A percentile compares a stretch with the other conserved stretches of the same genome.
Conservation (phyloP, 2,888 invertebrate species). For the Lacanobia wlatinum region DNA sequence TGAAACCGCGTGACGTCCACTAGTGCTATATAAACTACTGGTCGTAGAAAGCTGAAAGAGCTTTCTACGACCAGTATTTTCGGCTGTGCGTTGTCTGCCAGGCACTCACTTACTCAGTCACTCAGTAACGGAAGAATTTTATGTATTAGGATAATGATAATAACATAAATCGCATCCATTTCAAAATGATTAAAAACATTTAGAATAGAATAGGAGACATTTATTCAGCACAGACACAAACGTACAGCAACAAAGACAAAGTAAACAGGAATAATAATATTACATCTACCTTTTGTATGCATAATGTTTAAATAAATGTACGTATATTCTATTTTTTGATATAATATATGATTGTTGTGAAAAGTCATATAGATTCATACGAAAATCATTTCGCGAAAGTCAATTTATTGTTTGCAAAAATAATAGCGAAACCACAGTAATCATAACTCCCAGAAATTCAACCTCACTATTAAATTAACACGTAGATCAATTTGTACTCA, state of each 20-base stretch:
- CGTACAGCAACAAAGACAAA: too few relatives aligned
- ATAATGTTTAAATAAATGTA: background rate
- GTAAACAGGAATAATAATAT: too few relatives aligned
- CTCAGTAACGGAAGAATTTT: too few relatives aligned
- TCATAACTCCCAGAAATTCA: background rate
- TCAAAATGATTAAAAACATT: background rate
- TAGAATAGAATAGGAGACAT: background rate
- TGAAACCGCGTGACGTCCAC: too few relatives aligned
- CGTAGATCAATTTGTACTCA: constrained; percentile 18
- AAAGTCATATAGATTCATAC: background rate
- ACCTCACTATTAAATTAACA: background rate
- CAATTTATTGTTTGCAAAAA: background rate
- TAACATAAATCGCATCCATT: background rate
- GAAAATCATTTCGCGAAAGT: background rate
- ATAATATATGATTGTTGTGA: background rate
- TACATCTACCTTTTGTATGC: background rate
- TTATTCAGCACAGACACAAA: too few relatives aligned
- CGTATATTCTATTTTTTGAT: background rate
- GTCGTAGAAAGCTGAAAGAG: too few relatives aligned
- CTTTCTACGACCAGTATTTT: too few relatives aligned
- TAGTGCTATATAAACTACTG: too few relatives aligned
- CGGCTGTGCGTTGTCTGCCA: too few relatives aligned
- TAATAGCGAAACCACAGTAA: background rate
- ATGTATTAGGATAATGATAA: too few relatives aligned
- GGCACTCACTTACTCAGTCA: too few relatives aligned